Base-by-base conservation (phyloP, 2,888 invertebrate species). In the Cactoblastis cactorum region DNA sequence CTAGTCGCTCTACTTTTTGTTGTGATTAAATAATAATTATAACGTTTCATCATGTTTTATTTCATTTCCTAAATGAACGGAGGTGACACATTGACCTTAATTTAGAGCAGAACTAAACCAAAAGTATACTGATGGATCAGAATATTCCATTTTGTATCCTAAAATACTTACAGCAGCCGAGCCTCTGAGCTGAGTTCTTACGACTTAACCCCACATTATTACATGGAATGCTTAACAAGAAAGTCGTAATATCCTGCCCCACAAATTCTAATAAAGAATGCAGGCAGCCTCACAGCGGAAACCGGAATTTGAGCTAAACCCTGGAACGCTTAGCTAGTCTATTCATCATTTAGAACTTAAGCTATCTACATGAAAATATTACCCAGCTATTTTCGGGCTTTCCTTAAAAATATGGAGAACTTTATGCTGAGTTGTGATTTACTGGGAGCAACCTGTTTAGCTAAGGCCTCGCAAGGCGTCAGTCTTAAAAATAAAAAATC, bases 1-100 rank as follows among this genome's bases (percentile, higher is more conserved):
- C 82, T 82, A 80, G 83, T 83, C 83, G 69, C 69, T 50, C 63
- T 71, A 80, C 74, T 76, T 78, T 77, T 73, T 69, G 61, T 65
- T 39, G 32, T 49, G 39, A 41, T 41, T 33, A 41, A 49, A 49
- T 49, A 49, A 39, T 33, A 3, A 24, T 17, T 38, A 1, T 24
- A 24, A 33, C n/a, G 3, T 34, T 14, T 12, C 9, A 28, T 9
- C 28, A 9, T 2, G 28, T 28, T 28, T 28, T 28, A 28, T 28
- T 28, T 28, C 28, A 17, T 4, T 37, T 15, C 14, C 12, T n/a
- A n/a, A n/a, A n/a, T n/a, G n/a, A n/a, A n/a, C n/a, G n/a, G n/a
- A n/a, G n/a, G n/a, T n/a, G n/a, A n/a, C n/a, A n/a, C n/a, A n/a
- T n/a, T n/a, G n/a, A n/a, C n/a, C n/a, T n/a, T n/a, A n/a, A n/a